Evolutionary conservation across 2,797 vertebrate species (phyloP).

Genomic region (Zenarchopterus dispar): DNA sequence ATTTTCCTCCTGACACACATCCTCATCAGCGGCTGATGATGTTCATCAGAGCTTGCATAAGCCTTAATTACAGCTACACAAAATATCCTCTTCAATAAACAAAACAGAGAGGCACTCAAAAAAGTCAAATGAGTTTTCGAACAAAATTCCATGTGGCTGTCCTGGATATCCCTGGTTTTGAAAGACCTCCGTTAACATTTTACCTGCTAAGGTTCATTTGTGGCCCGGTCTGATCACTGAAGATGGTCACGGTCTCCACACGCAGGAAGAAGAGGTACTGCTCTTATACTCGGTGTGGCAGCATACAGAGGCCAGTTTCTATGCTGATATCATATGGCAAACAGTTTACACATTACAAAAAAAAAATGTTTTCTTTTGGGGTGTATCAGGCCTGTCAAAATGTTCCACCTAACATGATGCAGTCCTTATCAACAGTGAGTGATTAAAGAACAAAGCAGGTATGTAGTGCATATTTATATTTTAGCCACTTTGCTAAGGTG

Average conservation of each 20-base stretch:
- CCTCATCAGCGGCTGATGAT: not conserved
- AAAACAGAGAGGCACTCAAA: not conserved
- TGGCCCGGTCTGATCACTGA: slow-evolving; percentile 4
- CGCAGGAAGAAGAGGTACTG: slow-evolving; percentile 19
- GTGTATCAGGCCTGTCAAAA: slow-evolving; percentile 52
- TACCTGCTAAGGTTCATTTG: slow-evolving; percentile 34
- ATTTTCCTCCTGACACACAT: not conserved
- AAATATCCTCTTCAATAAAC: no score
- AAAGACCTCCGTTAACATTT: not conserved
- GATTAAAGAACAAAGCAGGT: slow-evolving; percentile 27
- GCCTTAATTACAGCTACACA: slow-evolving; percentile 6
- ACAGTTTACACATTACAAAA: slow-evolving; percentile 28
- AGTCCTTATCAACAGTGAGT: slow-evolving; percentile 45
- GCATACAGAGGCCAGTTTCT: slow-evolving; percentile 37
- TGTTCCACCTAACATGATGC: slow-evolving; percentile 19
- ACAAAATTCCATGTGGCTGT: no score
- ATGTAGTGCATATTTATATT: slow-evolving; percentile 38
- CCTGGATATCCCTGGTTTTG: no score
- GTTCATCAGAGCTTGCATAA: not conserved
- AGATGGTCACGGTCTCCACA: not conserved
- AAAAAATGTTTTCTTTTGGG: slow-evolving; percentile 71
- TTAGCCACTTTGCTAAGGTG: slow-evolving; percentile 31
- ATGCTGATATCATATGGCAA: slow-evolving; percentile 26
- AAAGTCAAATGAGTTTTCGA: not conserved
- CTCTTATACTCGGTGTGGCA: slow-evolving; percentile 69